Conservation (phyloP, 2,888 invertebrate species). For the Xanthorhoe spadicearia region DNA sequence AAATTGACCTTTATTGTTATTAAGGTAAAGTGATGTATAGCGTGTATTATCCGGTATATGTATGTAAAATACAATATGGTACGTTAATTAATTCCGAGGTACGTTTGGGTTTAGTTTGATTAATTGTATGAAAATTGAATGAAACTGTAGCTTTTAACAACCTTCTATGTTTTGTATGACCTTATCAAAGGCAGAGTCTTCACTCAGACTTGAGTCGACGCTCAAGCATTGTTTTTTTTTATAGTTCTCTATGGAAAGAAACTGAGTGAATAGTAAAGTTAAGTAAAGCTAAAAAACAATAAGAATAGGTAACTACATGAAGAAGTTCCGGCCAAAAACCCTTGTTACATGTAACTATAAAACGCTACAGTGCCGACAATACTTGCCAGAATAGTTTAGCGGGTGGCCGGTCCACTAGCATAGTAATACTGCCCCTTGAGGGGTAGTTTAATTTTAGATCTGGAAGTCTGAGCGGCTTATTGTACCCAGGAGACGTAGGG, state of each 20-base stretch:
- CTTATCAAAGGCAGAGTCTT: no score
- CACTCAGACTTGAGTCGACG: no score
- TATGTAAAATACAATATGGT: conserved; percentile 2
- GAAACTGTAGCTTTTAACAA: neutral
- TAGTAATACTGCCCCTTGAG: neutral
- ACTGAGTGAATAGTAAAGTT: no score
- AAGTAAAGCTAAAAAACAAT: no score
- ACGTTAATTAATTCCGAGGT: neutral
- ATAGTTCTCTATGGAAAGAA: no score
- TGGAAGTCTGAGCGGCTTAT: conserved; percentile 3
- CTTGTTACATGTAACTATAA: neutral
- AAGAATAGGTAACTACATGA: no score
- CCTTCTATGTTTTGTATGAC: neutral
- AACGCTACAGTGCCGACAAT: neutral
- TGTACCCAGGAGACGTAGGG: conserved; percentile 13
- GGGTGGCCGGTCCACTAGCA: conserved; percentile 1
- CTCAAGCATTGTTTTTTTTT: no score
- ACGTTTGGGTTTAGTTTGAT: conserved; percentile 12
- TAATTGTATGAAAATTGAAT: conserved; percentile 1
- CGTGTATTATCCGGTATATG: neutral
- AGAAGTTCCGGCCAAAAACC: no score
- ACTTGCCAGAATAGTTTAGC: neutral
- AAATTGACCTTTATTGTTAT: conserved; percentile 10
- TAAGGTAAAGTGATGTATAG: neutral
- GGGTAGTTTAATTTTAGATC: conserved; percentile 20